These are phyloP conservation scores for Lithosia quadra DNA, from an alignment of 2,888 invertebrate species.

Conservation along the genomic window DNA sequence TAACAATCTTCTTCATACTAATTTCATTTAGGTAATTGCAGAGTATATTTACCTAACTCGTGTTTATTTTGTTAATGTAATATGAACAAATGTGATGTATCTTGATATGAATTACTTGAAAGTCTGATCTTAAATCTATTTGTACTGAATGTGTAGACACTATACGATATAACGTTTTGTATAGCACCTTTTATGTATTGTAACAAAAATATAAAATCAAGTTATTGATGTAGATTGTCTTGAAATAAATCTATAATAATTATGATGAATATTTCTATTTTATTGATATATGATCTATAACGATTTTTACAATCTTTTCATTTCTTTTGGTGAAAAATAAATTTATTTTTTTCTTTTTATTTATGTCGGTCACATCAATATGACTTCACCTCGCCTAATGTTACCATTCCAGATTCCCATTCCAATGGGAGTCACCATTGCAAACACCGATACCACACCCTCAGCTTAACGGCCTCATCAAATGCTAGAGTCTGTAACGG, in stretches of 20 bases:
- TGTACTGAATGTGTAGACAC: constrained; percentile 50
- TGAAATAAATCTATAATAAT: constrained; percentile 40
- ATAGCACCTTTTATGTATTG: constrained; percentile 51
- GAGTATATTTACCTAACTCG: background rate
- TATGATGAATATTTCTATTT: no score
- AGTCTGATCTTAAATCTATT: constrained; percentile 47
- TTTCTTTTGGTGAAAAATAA: no score
- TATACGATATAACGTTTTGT: constrained; percentile 45
- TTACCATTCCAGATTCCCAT: no score
- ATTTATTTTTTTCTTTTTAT: no score
- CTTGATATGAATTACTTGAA: constrained; percentile 34
- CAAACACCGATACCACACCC: no score
- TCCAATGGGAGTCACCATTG: no score
- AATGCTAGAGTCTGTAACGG: no score
- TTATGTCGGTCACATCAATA: no score
- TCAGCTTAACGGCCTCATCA: no score
- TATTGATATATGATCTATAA: background rate
- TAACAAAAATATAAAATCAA: constrained; percentile 29
- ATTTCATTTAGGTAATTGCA: background rate
- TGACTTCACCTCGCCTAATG: no score
- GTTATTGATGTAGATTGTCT: constrained; percentile 39
- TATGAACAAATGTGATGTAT: constrained; percentile 37
- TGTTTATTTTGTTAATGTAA: background rate
- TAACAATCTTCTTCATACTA: background rate
- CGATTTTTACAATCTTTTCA: background rate